Evolutionary conservation across 2,797 vertebrate genomes (phyloP).

Genomic region (Meriones psammophilus): DNA sequence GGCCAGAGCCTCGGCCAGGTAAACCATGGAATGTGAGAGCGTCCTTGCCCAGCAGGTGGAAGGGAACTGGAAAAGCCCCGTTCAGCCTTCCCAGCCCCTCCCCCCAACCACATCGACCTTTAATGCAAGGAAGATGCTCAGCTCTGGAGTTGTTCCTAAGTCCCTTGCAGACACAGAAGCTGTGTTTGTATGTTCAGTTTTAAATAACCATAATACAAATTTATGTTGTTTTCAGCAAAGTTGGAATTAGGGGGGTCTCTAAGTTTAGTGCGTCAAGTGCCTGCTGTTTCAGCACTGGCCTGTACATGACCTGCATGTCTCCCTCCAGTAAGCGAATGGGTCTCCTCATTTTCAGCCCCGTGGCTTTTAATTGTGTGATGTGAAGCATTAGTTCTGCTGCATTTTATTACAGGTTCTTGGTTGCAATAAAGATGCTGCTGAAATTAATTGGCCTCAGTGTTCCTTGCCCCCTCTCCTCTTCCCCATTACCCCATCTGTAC

Average conservation of each 20-base stretch:
- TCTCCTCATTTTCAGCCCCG: conserved; percentile 82
- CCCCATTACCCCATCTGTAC: conserved; percentile 43
- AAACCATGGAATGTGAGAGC: not conserved
- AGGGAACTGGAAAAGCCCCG: not conserved
- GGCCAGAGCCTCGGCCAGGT: conserved; percentile 13
- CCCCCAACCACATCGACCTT: not conserved
- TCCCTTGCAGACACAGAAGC: conserved; percentile 51
- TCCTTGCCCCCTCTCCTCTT: not conserved
- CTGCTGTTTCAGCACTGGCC: conserved; percentile 85
- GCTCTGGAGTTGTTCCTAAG: conserved; percentile 32
- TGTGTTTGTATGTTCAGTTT: conserved; percentile 76
- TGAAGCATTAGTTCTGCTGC: conserved; percentile 86
- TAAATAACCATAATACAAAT: conserved; percentile 68
- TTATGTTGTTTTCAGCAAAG: conserved; percentile 81
- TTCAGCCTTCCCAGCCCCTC: not conserved
- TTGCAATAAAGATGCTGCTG: conserved; percentile 90
- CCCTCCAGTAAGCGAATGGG: conserved; percentile 84
- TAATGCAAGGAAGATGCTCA: conserved; percentile 36
- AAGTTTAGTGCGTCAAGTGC: conserved; percentile 88
- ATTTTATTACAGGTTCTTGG: conserved; percentile 88
- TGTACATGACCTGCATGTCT: conserved; percentile 86
- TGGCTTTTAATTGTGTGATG: conserved; percentile 89
- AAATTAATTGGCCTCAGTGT: conserved; percentile 86
- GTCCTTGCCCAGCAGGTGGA: not conserved
- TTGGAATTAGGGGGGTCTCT: conserved; percentile 85